Base-by-base conservation (phyloP, 2,888 invertebrate species). In the Serripes groenlandicus region DNA sequence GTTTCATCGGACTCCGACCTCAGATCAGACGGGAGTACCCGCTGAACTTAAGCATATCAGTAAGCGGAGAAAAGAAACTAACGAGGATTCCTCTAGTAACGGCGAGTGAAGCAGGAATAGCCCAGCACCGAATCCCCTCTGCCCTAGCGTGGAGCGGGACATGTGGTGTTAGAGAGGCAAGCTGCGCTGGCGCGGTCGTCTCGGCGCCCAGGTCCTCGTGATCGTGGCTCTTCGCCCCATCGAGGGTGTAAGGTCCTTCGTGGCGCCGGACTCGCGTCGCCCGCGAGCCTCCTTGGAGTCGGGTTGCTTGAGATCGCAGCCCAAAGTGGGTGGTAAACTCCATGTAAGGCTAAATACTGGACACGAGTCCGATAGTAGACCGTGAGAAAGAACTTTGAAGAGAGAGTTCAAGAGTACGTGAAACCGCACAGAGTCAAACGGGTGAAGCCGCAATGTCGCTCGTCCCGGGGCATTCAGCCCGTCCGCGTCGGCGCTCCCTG, bases 11-110 rank as follows among this genome's bases (percentile, higher is more conserved):
- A 7, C 7, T 9, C 83, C 90, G 92, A 93, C 93, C 94, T 95
- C 92, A 91, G 91, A 91, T 93, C 92, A 92, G 92, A 89, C 92
- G 92, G 89, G 94, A 94, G 73, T 91, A 95, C 95, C 95, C 94
- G 94, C 95, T 92, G 93, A 95, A 96, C 95, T 96, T 96, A 96
- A 96, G 96, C 96, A 96, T 96, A 96, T 96, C 95, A 96, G 94
- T 96, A 95, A 96, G 96, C 96, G 96, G 96, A 96, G 96, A 96
- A 96, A n/a, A 96, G 96, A 96, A 96, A 96, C 95, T 95, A 96
- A 96, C 95, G 85, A 95, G 95, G 95, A 96, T 96, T 96, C 95
- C 96, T 95, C 92, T 93, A 96, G 96, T 96, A 96, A 95, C 96
- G 95, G 96, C 96, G 96, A 96, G 95, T 95, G 95, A 96, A 96